A percentile compares a stretch with the other conserved stretches of the same genome.
These are phyloP conservation scores for Nysson spinosus DNA, from an alignment of 2,888 invertebrate species.

Conservation along the genomic window DNA sequence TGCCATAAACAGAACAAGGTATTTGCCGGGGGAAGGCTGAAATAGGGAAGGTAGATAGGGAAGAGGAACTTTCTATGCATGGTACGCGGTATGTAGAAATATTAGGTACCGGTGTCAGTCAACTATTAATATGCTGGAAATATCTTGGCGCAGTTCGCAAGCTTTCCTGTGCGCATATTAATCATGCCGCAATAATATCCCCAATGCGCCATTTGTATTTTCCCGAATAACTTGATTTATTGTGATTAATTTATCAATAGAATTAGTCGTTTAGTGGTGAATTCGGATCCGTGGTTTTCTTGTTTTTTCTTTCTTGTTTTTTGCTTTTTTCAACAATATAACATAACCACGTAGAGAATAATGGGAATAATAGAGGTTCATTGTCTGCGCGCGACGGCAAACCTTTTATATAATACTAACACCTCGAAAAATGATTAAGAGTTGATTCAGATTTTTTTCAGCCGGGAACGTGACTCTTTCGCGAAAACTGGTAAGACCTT, in stretches of 20 bases:
- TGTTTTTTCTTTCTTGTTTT: too few relatives aligned
- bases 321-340: too few relatives aligned
- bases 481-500: constrained; percentile 21
- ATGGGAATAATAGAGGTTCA: background rate
- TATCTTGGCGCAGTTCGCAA: constrained; percentile 10
- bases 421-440: background rate
- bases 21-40: constrained; percentile 16
- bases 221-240: background rate
- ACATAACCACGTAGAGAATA: background rate
- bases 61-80: constrained; percentile 16
- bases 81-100: constrained; percentile 5
- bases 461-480: constrained; percentile 31
- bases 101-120: constrained; percentile 18
- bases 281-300: too few relatives aligned
- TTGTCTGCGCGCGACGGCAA: background rate
- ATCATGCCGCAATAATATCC: background rate
- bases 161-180: constrained; percentile 8
- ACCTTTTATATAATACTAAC: background rate
- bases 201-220: too few relatives aligned
- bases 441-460: background rate
- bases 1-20: constrained; percentile 4
- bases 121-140: constrained; percentile 29
- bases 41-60: constrained; percentile 12
- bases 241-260: background rate
- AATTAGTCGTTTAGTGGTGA: too few relatives aligned